Base-by-base conservation (phyloP, 2,888 invertebrate species). In the Archips xylosteana region DNA sequence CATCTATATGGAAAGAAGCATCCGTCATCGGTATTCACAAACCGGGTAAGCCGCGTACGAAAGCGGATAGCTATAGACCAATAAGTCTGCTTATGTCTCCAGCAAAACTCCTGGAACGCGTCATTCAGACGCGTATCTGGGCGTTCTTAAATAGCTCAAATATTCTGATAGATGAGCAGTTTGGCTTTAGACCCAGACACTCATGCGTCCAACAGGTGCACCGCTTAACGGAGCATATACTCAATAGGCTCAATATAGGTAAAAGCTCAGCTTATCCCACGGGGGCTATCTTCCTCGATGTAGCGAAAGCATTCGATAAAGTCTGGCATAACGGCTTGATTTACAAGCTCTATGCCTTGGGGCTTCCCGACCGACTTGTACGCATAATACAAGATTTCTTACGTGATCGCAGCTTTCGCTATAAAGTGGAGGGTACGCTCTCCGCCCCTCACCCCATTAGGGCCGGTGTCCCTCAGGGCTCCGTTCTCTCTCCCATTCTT, bases 231-330 rank as follows among this genome's bases (percentile, higher is more conserved):
- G 70, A 70, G 15, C 57, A 70, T 9, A 13, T 64, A 0, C 5
- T 64, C 0, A 47, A 47, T 12, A 3, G 36, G 0, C 51, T 70
- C 8, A 60, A 34, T 6, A 49, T 2, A 5, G 49, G 15, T 1
- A 6, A n/a, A 1, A 3, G 1, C 1, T 32, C 4, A 2, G 4
- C 2, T 9, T 57, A 0, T 2, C 13, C 15, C 9, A 70, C 64
- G 12, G 70, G 57, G 1, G 70, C 70, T 9, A 47, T 70, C 3
- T 70, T 70, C 13, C 64, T 70, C 0, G 70, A 70, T 36, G 70
- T 70, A 1, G 51, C 70, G 34, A 70, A 63, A 6, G 70, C 70
- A 0, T 70, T 70, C 45, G 70, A 70, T 15, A 63, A 42, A 12
- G 70, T 70, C 23, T 23, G 23, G 23, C 23, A 23, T 23, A 23